Base-by-base conservation (phyloP, 1,140 invertebrate genomes). In the Platyscapa corneri region DNA sequence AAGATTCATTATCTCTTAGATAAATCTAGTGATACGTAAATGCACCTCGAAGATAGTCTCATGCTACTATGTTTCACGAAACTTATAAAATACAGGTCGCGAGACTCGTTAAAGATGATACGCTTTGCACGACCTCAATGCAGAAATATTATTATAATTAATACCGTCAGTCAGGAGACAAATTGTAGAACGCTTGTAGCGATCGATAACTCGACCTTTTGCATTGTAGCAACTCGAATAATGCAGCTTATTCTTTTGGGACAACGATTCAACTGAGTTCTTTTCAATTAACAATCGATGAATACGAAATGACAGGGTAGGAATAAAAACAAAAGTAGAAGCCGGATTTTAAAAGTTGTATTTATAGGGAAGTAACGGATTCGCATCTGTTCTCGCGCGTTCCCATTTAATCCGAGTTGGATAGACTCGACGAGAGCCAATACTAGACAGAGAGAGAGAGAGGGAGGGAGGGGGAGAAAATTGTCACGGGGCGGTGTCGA, bases 21-120 rank as follows among this genome's bases (percentile, higher is more conserved):
- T 83, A 46, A 74, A 83, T 83, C 81, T 60, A 3, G 16, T 1
- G 81, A 83, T 83, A 74, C 12, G 10, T n/a, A n/a, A 42, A 74
- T 74, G 37, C 18, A 74, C 37, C 27, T 74, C 70, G n/a, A 42
- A 8, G 23, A 5, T 42, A 42, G 37, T 42, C 37, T 42, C n/a
- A 1, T 16, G 37, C 10, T 42, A 12, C 8, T 6, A 3, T 32
- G 5, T 37, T 72, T 23, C 20, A 39, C 5, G 23, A 60, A 60
- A 60, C 27, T 27, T 27, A 23, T 60, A 60, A 60, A 27, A 14
- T 60, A 27, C 2, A n/a, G n/a, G n/a, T n/a, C n/a, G 18, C 49
- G 49, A 53, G 49, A 53, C 49, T 20, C 49, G 7, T 18, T 53
- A 14, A 53, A 16, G 18, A 53, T 18, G 49, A 53, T 53, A 53